Percentiles rank a stretch among this genome's conserved stretches.
phyloP scores from a whole-genome alignment of 2,888 invertebrate species.

The Germaria angustata region DNA sequence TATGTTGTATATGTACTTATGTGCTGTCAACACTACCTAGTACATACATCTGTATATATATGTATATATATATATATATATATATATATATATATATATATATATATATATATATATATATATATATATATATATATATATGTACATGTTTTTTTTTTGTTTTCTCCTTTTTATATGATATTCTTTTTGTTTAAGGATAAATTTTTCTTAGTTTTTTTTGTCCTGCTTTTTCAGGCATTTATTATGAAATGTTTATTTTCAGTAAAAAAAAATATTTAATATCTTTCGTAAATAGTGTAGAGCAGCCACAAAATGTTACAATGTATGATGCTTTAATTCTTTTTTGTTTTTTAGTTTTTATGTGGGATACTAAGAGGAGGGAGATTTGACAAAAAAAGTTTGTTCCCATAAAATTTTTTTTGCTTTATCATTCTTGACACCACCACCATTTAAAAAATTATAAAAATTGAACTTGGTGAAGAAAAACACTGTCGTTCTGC shows the following conservation, averaged over 20 bases:
- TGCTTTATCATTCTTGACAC: conserved; percentile 12
- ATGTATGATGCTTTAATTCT: not conserved
- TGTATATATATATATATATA: too few species aligned
- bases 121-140: too few species aligned
- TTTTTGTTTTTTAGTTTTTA: not conserved
- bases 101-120: too few species aligned
- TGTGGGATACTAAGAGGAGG: conserved; percentile 3
- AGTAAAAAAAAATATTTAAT: too few species aligned
- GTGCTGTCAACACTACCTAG: too few species aligned
- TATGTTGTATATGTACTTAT: too few species aligned
- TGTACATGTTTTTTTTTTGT: not conserved
- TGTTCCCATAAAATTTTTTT: conserved; percentile 3
- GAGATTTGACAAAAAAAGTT: conserved; percentile 11
- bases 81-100: too few species aligned
- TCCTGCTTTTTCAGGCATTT: not conserved
- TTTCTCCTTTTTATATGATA: not conserved
- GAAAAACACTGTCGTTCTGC: too few species aligned
- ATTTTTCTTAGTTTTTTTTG: not conserved
- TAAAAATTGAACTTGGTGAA: not conserved
- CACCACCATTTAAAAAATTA: not conserved
- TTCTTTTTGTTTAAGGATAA: not conserved
- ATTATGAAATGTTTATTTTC: too few species aligned
- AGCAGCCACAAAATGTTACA: not conserved
- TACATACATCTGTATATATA: too few species aligned
- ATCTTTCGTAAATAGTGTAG: too few species aligned